Percentiles rank a stretch among this genome's conserved stretches.
These are phyloP conservation scores for Todiramphus saurophagus DNA, from an alignment of 2,113 vertebrate genomes.

Conservation along the genomic window DNA sequence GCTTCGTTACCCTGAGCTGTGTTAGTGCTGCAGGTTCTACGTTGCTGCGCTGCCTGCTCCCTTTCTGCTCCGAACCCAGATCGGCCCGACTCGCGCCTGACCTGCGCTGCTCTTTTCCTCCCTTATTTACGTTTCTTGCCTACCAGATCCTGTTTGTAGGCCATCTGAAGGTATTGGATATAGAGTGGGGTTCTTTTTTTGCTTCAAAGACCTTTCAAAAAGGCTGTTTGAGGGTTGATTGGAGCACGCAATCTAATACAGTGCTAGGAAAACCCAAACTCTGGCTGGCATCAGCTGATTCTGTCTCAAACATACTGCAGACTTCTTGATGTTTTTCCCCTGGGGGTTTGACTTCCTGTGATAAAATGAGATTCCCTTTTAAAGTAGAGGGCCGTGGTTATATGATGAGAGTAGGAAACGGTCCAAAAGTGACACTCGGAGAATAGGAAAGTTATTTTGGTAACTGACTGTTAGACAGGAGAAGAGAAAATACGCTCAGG, in stretches of 20 bases:
- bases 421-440: neutral
- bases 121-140: neutral
- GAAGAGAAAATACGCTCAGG: neutral
- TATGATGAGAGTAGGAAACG: constrained; percentile 48
- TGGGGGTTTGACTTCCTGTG: constrained; percentile 35
- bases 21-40: neutral
- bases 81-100: neutral
- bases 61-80: fast-evolving
- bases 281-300: neutral
- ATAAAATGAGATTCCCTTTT: constrained; percentile 58
- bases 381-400: neutral
- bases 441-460: constrained; percentile 4
- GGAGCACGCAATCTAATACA: neutral
- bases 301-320: neutral
- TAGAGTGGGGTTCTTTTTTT: neutral
- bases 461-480: neutral
- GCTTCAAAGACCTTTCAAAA: neutral
- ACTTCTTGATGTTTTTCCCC: neutral
- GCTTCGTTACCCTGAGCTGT: neutral
- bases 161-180: neutral
- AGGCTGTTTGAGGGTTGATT: neutral
- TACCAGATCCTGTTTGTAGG: neutral
- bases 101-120: neutral
- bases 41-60: neutral
- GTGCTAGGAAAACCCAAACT: neutral